These are phyloP conservation scores for Opisthocomus hoazin DNA, from an alignment of 2,113 vertebrate species.

Conservation along the genomic window DNA sequence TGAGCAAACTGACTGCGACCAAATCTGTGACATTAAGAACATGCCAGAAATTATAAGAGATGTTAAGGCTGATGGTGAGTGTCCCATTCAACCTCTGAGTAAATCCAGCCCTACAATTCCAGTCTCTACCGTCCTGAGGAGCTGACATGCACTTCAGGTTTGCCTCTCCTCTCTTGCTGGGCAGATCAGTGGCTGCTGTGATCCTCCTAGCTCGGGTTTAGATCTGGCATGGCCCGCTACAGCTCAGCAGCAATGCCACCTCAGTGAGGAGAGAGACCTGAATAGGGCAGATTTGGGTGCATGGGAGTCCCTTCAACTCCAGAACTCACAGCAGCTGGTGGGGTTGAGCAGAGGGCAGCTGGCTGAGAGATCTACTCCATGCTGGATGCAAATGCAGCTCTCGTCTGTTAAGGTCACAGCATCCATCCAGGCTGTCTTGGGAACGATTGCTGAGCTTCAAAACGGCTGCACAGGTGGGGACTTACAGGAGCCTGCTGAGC, in stretches of 20 bases:
- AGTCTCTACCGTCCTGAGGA: not conserved
- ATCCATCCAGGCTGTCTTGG: not conserved
- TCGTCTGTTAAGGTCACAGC: not conserved
- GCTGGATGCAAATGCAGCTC: not conserved
- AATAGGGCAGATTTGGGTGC: not conserved
- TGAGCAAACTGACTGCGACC: not conserved
- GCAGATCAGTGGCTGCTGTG: not conserved
- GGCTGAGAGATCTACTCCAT: accelerated
- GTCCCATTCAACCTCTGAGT: not conserved
- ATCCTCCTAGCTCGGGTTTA: not conserved
- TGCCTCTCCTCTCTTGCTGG: not conserved
- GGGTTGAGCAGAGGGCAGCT: not conserved
- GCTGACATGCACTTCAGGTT: not conserved
- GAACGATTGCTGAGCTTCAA: not conserved
- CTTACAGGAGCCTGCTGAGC: not conserved
- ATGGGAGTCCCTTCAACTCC: not conserved
- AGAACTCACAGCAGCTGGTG: not conserved
- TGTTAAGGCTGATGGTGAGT: not conserved
- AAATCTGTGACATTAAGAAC: not conserved
- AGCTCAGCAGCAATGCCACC: not conserved
- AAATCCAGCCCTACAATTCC: not conserved
- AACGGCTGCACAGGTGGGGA: not conserved
- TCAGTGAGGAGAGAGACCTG: not conserved
- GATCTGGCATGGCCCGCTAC: not conserved
- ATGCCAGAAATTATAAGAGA: not conserved